Percentiles rank a stretch among this genome's conserved stretches.
Evolutionary conservation across 2,888 invertebrate genomes (phyloP).

Genomic region (Tachystola acroxantha): DNA sequence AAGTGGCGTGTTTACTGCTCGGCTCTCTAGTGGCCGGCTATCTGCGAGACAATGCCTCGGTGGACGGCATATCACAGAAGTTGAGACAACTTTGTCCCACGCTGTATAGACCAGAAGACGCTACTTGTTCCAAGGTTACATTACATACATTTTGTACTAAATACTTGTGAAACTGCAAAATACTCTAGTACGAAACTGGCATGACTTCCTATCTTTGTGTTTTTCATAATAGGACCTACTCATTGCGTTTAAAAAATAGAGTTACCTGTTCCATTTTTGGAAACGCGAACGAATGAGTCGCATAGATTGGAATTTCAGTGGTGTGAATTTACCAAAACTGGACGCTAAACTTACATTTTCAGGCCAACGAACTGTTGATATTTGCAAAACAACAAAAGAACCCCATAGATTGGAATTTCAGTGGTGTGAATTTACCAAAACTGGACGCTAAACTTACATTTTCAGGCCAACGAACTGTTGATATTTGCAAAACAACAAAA

Average conservation of each 20-base stretch:
- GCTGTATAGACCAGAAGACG: conserved; percentile 96
- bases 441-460: too few relatives aligned
- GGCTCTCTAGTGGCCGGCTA: conserved; percentile 93
- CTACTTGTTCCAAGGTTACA: conserved; percentile 97
- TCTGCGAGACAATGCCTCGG: conserved; percentile 95
- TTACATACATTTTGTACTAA: conserved; percentile 18
- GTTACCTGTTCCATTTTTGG: too few relatives aligned
- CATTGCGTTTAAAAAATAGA: too few relatives aligned
- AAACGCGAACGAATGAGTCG: too few relatives aligned
- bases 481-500: conserved; percentile 87
- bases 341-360: too few relatives aligned
- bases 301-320: neutral
- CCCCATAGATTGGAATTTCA: neutral
- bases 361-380: conserved; percentile 93
- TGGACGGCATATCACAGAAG: conserved; percentile 92
- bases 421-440: too few relatives aligned
- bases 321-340: too few relatives aligned
- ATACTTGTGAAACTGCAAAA: neutral
- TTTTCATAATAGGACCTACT: too few relatives aligned
- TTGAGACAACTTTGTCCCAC: conserved; percentile 95
- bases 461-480: conserved; percentile 91
- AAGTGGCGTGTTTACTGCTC: conserved; percentile 82
- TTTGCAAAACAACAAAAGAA: conserved; percentile 88
- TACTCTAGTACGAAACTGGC: too few relatives aligned
- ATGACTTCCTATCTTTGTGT: too few relatives aligned